Evolutionary conservation across 2,113 vertebrate genomes (phyloP).

Genomic region (Mesitornis unicolor): DNA sequence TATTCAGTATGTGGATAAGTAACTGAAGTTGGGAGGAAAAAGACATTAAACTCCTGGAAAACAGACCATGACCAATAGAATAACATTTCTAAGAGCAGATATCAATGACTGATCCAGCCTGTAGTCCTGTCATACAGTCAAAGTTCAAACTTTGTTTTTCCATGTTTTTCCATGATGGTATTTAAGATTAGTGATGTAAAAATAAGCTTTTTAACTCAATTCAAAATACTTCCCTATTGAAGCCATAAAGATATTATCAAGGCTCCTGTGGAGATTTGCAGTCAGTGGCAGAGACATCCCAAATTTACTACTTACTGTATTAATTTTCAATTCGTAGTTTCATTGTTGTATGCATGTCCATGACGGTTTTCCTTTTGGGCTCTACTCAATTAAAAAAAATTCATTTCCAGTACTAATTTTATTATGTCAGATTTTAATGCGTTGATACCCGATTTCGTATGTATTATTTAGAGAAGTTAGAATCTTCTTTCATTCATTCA

Average conservation of each 20-base stretch:
- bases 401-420: neutral
- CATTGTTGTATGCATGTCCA: neutral
- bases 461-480: neutral
- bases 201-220: neutral
- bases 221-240: neutral
- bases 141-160: neutral
- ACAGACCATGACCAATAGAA: neutral
- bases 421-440: neutral
- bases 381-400: neutral
- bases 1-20: neutral
- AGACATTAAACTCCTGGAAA: neutral
- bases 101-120: neutral
- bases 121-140: neutral
- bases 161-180: neutral
- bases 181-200: neutral
- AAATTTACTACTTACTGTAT: neutral
- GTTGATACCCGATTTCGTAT: neutral
- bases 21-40: neutral
- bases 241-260: neutral
- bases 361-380: neutral
- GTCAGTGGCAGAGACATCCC: neutral
- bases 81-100: neutral
- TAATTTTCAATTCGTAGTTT: neutral
- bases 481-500: neutral
- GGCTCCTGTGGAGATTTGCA: neutral